Evolutionary conservation across 1,140 invertebrate species (phyloP), one percentile per base, ranked within the genome.

Genomic region (Drosophila repletoides): DNA sequence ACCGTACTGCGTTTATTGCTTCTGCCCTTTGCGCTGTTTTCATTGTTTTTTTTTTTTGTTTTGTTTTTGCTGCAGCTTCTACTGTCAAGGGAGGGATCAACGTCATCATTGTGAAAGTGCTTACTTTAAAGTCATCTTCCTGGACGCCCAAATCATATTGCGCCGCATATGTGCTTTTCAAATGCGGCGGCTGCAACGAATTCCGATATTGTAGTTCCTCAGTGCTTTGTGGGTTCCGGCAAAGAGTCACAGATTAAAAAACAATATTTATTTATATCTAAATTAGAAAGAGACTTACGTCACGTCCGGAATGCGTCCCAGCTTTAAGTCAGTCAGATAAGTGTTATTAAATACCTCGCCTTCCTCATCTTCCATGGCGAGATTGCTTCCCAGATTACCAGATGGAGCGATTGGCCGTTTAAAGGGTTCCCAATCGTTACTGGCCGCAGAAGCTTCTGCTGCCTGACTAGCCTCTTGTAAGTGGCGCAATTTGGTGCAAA

Each of bases 121-220:
- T 91, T 92, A 95, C 95, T 92, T 95, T 96, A 22, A 96, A 93
- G 74, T 95, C 94, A 33, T 96, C 94, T 72, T 96, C 95, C 38
- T 93, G 28, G 93, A 89, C 14, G 90, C 75, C 33, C 91, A 91
- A 74, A 93, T 95, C 90, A 93, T 95, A 92, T 97, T 97, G 1
- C 0, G 95, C 95, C 0, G 97, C 95, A 91, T 98, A 98, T 0
- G 96, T 95, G 64, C 95, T 96, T 91, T 95, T 96, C 45, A 98
- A 90, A 89, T 98, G 97, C 3, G 96, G 96, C 12, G 94, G 95
- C 65, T 95, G 95, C 43, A 98, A 91, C 0, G 97, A 96, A 91
- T 98, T 98, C 19, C 97, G 91, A 81, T 94, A 93, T 77, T 95
- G 93, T 10, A 98, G 91, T 86, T 97, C 95, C 3, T 93, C 75